Base-by-base conservation (phyloP, 1,140 invertebrate genomes). In the Neodiprion fabricii region DNA sequence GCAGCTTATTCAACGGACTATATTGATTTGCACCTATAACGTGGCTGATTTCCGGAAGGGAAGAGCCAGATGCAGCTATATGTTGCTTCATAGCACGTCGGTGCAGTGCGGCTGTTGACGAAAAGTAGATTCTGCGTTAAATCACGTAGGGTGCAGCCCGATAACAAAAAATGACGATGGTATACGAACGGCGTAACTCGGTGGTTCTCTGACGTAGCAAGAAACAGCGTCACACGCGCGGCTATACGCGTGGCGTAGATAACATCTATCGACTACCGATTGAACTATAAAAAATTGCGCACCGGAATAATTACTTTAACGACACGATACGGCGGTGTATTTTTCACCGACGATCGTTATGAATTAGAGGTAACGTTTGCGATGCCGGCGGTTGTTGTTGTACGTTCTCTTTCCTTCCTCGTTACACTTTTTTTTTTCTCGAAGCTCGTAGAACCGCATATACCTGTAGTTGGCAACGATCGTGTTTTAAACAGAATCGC, bases 381-480 rank as follows among this genome's bases (percentile, higher is more conserved):
- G 28, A 40, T 40, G 28, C 11, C 11, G 53, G 53, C 11, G 7
- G 11, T 61, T 61, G 53, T 17, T 61, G n/a, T 61, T 9, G n/a
- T 61, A 61, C 9, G 53, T 61, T 61, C 9, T 14, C n/a, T 14
- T 61, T 61, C 53, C 53, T 12, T 61, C 11, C n/a, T 61, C n/a
- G 53, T 61, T 61, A 61, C 11, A 14, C n/a, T 61, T 9, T 4
- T 5, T 61, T 61, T 9, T 61, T 9, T 9, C 4, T 61, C 53
- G 5, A 17, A 17, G 11, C 53, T 17, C 11, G 4, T 17, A 61
- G 5, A 17, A 17, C 14, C 53, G 53, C 53, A 61, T 17, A 17
- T 61, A 61, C 11, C 53, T 61, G 53, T 61, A 61, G 53, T 61
- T 61, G 53, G 53, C 53, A 61, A 61, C 9, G 53, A 61, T 61